These are phyloP conservation scores for Homarus americanus DNA, from an alignment of 1,140 invertebrate species.

Conservation along the genomic window DNA sequence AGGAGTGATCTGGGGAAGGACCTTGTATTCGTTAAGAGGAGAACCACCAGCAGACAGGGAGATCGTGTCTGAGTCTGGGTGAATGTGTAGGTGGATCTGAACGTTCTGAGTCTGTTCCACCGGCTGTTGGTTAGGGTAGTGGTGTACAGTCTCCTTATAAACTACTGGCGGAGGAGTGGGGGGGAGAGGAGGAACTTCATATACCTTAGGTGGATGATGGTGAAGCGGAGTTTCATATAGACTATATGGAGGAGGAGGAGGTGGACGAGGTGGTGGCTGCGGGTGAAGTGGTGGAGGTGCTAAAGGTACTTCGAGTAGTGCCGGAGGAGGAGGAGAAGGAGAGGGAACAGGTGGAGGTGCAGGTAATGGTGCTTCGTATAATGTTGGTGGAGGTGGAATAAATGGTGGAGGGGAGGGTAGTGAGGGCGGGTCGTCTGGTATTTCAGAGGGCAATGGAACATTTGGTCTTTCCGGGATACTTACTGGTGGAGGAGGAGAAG, in stretches of 20 bases:
- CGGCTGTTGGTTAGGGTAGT: slow-evolving; percentile 10
- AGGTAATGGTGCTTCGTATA: background rate
- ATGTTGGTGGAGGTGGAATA: background rate
- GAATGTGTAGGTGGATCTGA: slow-evolving; percentile 57
- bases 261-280: background rate
- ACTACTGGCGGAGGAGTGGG: background rate
- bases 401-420: background rate
- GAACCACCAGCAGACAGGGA: slow-evolving; percentile 10
- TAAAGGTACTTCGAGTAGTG: background rate
- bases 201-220: background rate
- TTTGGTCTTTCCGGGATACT: slow-evolving; percentile 41
- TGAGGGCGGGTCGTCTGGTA: background rate
- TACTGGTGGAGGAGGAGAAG: slow-evolving; percentile 59
- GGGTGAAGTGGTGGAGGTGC: background rate
- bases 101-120: slow-evolving; percentile 51
- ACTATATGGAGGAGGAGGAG: background rate
- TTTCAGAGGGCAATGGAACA: background rate
- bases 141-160: slow-evolving; percentile 30
- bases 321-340: background rate
- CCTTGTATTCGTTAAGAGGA: background rate
- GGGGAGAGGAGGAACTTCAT: background rate
- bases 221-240: background rate
- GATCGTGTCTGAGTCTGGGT: slow-evolving; percentile 35
- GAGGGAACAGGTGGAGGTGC: background rate
- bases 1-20: background rate